phyloP scores from a whole-genome alignment of 2,113 vertebrate genomes.

The Cardinalis cardinalis region DNA sequence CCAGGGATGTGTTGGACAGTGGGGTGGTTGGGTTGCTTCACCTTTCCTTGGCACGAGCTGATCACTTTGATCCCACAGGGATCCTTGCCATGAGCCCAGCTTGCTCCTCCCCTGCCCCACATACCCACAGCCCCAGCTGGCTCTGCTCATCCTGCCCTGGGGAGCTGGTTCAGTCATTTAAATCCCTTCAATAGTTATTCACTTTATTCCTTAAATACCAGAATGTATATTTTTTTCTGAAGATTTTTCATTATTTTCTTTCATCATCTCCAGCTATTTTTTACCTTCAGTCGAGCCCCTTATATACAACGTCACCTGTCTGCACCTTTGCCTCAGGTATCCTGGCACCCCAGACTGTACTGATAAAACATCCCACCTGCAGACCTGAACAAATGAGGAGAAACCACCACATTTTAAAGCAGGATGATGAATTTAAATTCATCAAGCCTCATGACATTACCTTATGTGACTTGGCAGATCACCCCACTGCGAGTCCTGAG shows the following conservation, averaged over 20 bases:
- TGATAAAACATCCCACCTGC: neutral
- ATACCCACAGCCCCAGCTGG: fast-evolving
- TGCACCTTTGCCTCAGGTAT: neutral
- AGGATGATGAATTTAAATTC: neutral
- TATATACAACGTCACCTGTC: neutral
- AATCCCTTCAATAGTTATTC: neutral
- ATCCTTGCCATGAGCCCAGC: neutral
- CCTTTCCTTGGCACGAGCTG: neutral
- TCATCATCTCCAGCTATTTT: neutral
- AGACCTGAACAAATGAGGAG: neutral
- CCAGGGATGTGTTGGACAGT: fast-evolving
- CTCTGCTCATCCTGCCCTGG: neutral
- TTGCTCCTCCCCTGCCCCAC: neutral
- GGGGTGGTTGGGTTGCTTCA: neutral
- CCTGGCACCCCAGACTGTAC: neutral
- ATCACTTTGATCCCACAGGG: neutral
- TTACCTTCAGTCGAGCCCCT: neutral
- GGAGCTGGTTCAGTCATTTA: neutral
- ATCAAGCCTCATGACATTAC: neutral
- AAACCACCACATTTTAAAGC: neutral
- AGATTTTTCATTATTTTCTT: neutral
- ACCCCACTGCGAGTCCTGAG: neutral
- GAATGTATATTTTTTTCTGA: neutral
- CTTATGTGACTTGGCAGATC: neutral
- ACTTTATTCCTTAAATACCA: neutral